These are phyloP conservation scores for Parnassius orleans DNA, from an alignment of 2,888 invertebrate species.

Conservation along the genomic window DNA sequence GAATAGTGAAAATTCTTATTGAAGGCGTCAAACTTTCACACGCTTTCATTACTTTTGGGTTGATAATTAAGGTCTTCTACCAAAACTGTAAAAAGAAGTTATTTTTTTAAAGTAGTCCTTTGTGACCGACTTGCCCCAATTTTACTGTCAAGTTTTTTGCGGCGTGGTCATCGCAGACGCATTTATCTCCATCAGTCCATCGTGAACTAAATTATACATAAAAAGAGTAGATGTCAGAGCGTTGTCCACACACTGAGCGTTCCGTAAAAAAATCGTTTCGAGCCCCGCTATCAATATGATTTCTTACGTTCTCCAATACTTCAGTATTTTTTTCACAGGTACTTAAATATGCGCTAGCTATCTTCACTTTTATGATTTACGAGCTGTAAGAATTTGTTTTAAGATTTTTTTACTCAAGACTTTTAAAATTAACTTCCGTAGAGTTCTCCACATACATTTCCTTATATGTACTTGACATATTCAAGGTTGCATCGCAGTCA, in stretches of 20 bases:
- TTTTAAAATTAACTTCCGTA: constrained; percentile 21
- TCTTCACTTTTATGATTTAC: constrained; percentile 17
- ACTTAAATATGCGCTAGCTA: constrained; percentile 14
- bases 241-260: constrained; percentile 25
- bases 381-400: constrained; percentile 15
- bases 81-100: constrained; percentile 44
- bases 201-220: constrained; percentile 34
- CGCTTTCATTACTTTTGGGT: constrained; percentile 44
- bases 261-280: constrained; percentile 24
- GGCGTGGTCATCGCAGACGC: constrained; percentile 48
- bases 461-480: constrained; percentile 24
- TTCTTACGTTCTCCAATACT: constrained; percentile 17
- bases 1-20: not conserved
- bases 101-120: constrained; percentile 45
- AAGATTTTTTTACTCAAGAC: constrained; percentile 16
- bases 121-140: constrained; percentile 61
- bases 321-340: constrained; percentile 11
- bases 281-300: constrained; percentile 6
- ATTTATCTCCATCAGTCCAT: constrained; percentile 66
- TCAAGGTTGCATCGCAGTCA: constrained; percentile 18
- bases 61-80: constrained; percentile 48
- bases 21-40: constrained; percentile 41
- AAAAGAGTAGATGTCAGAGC: constrained; percentile 27
- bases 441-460: constrained; percentile 12
- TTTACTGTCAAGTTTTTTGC: constrained; percentile 51